phyloP scores from a whole-genome alignment of 2,888 invertebrate species.

The Drosophila rubida region DNA sequence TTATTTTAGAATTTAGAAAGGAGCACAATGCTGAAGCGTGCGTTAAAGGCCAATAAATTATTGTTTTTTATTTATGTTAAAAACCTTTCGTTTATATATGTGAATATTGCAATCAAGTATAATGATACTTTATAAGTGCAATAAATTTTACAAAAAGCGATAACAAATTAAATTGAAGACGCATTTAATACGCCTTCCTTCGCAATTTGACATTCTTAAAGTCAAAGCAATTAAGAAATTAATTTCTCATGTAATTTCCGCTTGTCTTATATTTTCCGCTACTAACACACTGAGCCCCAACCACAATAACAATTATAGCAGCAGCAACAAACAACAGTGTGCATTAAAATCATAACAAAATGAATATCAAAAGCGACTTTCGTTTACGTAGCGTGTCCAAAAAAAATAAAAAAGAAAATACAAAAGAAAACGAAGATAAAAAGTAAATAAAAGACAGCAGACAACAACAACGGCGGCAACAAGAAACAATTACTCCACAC shows the following conservation, averaged over 20 bases:
- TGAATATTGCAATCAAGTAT: slow-evolving; percentile 21
- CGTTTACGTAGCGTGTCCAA: slow-evolving; percentile 58
- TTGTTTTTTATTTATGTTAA: slow-evolving; percentile 20
- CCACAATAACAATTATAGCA: slow-evolving; percentile 28
- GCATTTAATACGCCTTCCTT: slow-evolving; percentile 1
- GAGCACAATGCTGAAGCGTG: slow-evolving; percentile 3
- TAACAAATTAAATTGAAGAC: background rate
- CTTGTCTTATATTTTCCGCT: slow-evolving; percentile 67
- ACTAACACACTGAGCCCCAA: slow-evolving; percentile 43
- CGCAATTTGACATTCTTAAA: slow-evolving; percentile 5
- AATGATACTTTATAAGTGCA: slow-evolving; percentile 4
- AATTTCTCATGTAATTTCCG: slow-evolving; percentile 64
- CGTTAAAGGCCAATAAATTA: slow-evolving; percentile 30
- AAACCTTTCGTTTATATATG: slow-evolving; percentile 23
- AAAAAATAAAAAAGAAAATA: slow-evolving; percentile 28
- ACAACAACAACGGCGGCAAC: slow-evolving; percentile 52
- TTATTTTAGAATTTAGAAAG: slow-evolving; percentile 30
- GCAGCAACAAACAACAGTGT: slow-evolving; percentile 17
- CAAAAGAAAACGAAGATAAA: slow-evolving; percentile 15
- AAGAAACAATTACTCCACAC: slow-evolving; percentile 76
- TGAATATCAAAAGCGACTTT: slow-evolving; percentile 68
- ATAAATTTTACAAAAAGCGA: background rate
- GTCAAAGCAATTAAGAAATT: slow-evolving; percentile 36
- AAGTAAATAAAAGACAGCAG: slow-evolving; percentile 22
- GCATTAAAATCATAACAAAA: slow-evolving; percentile 63